phyloP scores from a whole-genome alignment of 2,113 vertebrate genomes.

The Clarias magur region DNA sequence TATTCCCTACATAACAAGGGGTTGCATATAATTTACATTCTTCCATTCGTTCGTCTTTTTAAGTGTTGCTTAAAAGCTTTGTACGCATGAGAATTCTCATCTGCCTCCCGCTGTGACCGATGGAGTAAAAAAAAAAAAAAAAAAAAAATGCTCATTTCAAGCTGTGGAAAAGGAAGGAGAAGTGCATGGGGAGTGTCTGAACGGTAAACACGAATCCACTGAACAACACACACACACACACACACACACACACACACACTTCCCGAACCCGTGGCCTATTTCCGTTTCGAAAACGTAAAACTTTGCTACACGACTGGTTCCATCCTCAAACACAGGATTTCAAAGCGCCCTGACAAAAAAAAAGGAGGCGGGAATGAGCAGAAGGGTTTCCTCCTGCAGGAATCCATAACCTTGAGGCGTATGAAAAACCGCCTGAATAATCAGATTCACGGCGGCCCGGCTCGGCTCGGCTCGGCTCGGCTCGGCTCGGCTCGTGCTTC shows the following conservation, averaged over 20 bases:
- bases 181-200: constrained; percentile 37
- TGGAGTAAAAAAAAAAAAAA: not conserved
- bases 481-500: not conserved
- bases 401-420: not conserved
- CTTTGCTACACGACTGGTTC: constrained; percentile 10
- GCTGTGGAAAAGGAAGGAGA: constrained; percentile 32
- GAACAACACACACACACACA: not conserved
- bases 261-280: not conserved
- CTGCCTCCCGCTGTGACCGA: not conserved
- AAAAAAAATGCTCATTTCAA: not conserved
- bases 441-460: constrained; percentile 9
- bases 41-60: not conserved
- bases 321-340: constrained; percentile 11
- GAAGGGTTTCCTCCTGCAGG: not conserved
- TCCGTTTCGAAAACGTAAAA: constrained; percentile 13
- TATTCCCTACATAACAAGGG: not conserved
- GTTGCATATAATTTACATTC: not conserved
- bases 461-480: too few species aligned
- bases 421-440: constrained; percentile 12
- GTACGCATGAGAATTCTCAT: not conserved
- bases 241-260: not conserved
- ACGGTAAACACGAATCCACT: constrained; percentile 38
- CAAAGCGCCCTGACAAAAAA: not conserved
- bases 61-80: not conserved
- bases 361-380: not conserved